Evolutionary conservation across 2,888 invertebrate genomes (phyloP), one percentile per base, ranked within the genome.

Genomic region (Chirona hameri): DNA sequence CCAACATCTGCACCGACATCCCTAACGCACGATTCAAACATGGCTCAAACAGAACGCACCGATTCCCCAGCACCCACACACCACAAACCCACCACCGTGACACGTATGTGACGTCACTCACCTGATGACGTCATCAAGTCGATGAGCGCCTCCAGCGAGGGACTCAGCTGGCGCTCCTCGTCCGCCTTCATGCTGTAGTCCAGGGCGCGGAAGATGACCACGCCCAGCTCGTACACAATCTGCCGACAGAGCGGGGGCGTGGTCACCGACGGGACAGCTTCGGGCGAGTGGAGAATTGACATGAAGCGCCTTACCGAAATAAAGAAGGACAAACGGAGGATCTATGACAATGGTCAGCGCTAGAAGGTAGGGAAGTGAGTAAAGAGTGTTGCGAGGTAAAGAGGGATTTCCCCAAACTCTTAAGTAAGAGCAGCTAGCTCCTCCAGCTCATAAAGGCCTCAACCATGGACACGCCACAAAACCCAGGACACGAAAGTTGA

Each of bases 111-210:
- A 76, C 82, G n/a, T 82, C 48, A 81, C 88, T 90, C 88, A 89
- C 92, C 92, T 85, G 92, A 91, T 81, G 92, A 91, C 82, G 95
- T 94, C 95, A 97, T 96, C 87, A 93, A 92, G 85, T 93, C 93
- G 87, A 98, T 94, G 83, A 98, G 92, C 82, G 92, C 91, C 88
- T 96, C 95, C 85, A 98, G 91, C 87, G 95, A 95, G 24, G 93
- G 92, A 86, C 95, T 94, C 86, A 98, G 92, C 86, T 93, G 92
- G 86, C 95, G 91, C 90, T 97, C 97, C 89, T 97, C 96, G 84
- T 94, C 93, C 86, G 93, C 93, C 79, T 92, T 91, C 87, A 95
- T 91, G 85, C 95, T 95, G 89, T 93, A 96, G 89, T 98, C 97
- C 88, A 98, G 90, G 69, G 97, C 96, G 86, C 93, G 92, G 89